A percentile compares a stretch with the other conserved stretches of the same genome.
phyloP scores from a whole-genome alignment of 2,797 vertebrate genomes.

The Scleropages formosus region DNA sequence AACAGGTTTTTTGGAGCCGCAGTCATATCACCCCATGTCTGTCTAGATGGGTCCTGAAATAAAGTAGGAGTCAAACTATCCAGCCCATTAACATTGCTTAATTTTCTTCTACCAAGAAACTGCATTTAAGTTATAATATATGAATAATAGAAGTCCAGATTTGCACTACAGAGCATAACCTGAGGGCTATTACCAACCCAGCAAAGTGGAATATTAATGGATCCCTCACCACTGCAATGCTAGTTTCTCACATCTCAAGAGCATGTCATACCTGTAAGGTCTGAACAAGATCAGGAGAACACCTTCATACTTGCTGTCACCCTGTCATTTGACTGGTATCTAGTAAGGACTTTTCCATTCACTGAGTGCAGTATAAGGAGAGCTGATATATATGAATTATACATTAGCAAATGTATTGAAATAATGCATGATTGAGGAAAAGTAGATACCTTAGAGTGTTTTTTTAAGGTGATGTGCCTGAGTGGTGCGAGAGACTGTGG shows the following conservation, averaged over 20 bases:
- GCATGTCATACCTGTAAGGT: neutral
- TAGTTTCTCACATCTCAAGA: neutral
- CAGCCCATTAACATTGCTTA: neutral
- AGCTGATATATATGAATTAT: neutral
- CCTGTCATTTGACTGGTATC: neutral
- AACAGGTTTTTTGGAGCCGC: neutral
- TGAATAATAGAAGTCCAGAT: neutral
- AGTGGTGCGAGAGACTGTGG: too few species aligned
- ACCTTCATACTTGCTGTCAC: neutral
- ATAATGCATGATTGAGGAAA: too few species aligned
- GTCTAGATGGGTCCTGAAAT: neutral
- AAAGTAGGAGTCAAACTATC: neutral
- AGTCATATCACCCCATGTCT: neutral
- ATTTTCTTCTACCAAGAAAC: neutral
- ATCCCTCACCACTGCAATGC: neutral
- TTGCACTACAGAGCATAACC: neutral
- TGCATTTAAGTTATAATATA: neutral
- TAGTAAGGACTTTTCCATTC: neutral
- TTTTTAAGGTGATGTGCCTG: too few species aligned
- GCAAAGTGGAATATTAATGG: neutral
- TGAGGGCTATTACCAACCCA: neutral
- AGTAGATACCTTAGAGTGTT: too few species aligned
- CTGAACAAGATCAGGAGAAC: neutral
- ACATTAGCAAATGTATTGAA: too few species aligned
- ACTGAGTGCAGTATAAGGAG: neutral